Percentiles rank a stretch among this genome's conserved stretches.
These are phyloP conservation scores for Hippopotamus amphibius DNA, from an alignment of 2,113 vertebrate genomes.

Conservation along the genomic window DNA sequence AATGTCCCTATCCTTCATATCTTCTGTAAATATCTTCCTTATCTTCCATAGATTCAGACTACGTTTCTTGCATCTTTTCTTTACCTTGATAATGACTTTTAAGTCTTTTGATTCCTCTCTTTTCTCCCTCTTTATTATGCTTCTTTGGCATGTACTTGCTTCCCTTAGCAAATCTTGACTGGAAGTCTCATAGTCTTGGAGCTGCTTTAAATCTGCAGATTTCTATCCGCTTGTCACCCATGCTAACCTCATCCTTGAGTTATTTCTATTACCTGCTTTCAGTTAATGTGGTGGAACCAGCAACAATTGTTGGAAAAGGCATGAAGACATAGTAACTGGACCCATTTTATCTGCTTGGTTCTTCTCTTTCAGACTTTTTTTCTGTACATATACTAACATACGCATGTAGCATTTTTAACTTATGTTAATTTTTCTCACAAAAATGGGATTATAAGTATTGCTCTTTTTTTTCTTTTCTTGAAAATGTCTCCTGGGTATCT, in stretches of 20 bases:
- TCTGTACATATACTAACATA: background rate
- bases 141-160: background rate
- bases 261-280: background rate
- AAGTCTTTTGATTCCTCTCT: background rate
- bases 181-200: background rate
- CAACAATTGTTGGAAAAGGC: background rate
- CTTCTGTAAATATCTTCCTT: background rate
- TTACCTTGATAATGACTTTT: background rate
- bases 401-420: background rate
- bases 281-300: background rate
- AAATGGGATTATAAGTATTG: background rate
- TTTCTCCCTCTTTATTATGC: background rate
- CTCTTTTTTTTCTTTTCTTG: background rate
- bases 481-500: constrained; percentile 13
- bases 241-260: background rate
- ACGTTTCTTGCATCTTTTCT: background rate
- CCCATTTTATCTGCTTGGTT: background rate
- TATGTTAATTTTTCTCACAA: background rate
- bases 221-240: background rate
- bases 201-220: background rate
- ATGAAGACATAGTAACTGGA: background rate
- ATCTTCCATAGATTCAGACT: background rate
- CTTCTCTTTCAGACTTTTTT: constrained; percentile 21
- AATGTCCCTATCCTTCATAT: background rate
- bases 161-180: background rate